Conservation (phyloP, 2,113 vertebrate genomes). For the Pholis gunnellus region DNA sequence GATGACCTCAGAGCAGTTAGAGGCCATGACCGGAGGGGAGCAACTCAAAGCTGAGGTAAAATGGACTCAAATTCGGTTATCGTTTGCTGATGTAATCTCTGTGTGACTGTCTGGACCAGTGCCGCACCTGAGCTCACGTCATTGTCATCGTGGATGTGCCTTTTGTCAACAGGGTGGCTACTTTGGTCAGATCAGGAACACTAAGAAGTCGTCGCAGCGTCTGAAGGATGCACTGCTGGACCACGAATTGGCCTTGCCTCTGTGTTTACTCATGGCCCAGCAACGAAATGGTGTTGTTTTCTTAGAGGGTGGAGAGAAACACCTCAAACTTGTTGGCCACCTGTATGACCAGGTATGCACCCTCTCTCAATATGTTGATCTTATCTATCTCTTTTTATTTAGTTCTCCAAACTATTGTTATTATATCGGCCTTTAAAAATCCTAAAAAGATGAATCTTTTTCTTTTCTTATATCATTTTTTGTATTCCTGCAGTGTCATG, state of each 20-base stretch:
- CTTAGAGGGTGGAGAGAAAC: slow-evolving; percentile 97
- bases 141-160: not conserved
- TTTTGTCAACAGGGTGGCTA: slow-evolving; percentile 91
- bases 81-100: not conserved
- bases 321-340: slow-evolving; percentile 97
- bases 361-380: not conserved
- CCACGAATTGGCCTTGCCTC: slow-evolving; percentile 94
- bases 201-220: slow-evolving; percentile 98
- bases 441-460: not conserved
- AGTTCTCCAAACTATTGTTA: not conserved
- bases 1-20: slow-evolving; percentile 97
- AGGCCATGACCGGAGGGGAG: slow-evolving; percentile 99
- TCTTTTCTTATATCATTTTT: not conserved
- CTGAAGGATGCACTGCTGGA: slow-evolving; percentile 95
- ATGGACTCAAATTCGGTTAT: not conserved
- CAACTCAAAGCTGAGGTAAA: slow-evolving; percentile 98
- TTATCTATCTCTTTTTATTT: not conserved
- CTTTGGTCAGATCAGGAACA: slow-evolving; percentile 99
- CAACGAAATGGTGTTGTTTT: slow-evolving; percentile 92
- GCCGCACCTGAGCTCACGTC: not conserved
- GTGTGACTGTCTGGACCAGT: not conserved
- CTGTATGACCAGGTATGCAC: slow-evolving; percentile 94
- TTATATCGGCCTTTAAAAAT: not conserved
- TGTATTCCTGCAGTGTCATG: slow-evolving; percentile 89
- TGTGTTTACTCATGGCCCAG: slow-evolving; percentile 98